Evolutionary conservation across 2,888 invertebrate species (phyloP), one percentile per base, ranked within the genome.

Genomic region (Epiblema foenella): DNA sequence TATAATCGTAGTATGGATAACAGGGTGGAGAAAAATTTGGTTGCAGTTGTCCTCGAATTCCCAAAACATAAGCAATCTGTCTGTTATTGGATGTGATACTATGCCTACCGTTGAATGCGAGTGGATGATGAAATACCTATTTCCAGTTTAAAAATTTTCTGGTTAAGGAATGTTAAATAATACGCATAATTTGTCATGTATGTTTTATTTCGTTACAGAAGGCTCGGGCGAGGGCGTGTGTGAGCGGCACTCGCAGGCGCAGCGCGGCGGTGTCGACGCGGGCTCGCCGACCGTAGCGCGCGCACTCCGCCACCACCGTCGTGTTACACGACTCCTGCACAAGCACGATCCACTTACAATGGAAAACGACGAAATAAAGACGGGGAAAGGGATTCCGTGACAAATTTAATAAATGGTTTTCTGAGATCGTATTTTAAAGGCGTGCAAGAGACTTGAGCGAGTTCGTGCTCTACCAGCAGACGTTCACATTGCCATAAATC

Each of bases 291-390:
- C 84, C 81, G 79, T 93, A 93, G 76, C 78, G 78, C 67, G 82
- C 85, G 77, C 93, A 94, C 74, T 93, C 93, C 46, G 78, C 80
- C 75, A 93, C 85, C 81, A 94, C 81, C 51, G 90, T 92, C 75
- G 87, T 82, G 83, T 93, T 92, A 87, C 94, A 94, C 79, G 90
- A 87, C 78, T 90, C 90, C 93, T 93, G 88, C 65, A 81, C 76
- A 87, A 79, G 79, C 75, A 75, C 77, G 82, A 75, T 71, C 10
- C 24, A 65, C 37, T 52, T 54, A 65, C 56, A 52, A 63, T 52
- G 37, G 37, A 49, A 66, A 65, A 66, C 49, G 15, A 46, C 18
- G 37, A 18, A 46, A 49, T 20, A 46, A 57, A 57, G 46, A 57
- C 37, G 18, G 18, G 12, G 63, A 51, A 20, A 63, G 63, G 63